A percentile compares a stretch with the other conserved stretches of the same genome.
Evolutionary conservation across 2,797 vertebrate species (phyloP).

Genomic region (Galagoides demidoff): DNA sequence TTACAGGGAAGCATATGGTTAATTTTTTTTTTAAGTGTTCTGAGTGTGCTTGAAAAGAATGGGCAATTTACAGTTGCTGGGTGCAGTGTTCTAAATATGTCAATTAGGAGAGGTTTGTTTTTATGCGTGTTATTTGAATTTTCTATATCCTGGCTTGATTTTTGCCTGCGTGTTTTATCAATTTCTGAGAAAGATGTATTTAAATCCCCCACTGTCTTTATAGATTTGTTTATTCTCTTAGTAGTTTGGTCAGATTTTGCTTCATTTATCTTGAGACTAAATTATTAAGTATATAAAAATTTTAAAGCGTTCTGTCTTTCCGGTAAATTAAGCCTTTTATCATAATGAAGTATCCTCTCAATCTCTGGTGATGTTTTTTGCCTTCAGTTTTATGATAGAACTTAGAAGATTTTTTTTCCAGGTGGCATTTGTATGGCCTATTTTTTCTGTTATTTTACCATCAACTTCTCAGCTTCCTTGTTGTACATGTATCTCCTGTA

Average conservation of each 20-base stretch:
- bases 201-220: conserved; percentile 33
- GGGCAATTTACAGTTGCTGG: conserved; percentile 31
- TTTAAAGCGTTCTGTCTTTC: conserved; percentile 16
- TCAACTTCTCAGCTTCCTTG: neutral
- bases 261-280: conserved; percentile 44
- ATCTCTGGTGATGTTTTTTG: neutral
- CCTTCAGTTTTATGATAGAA: neutral
- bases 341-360: neutral
- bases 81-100: conserved; percentile 46
- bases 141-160: neutral
- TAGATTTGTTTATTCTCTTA: conserved; percentile 45
- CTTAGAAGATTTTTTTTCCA: neutral
- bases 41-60: conserved; percentile 49
- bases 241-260: conserved; percentile 28
- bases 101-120: conserved; percentile 43
- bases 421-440: neutral
- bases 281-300: conserved; percentile 46
- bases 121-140: neutral
- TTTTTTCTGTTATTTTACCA: neutral
- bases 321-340: conserved; percentile 17
- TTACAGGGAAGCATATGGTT: conserved; percentile 53
- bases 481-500: neutral
- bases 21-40: conserved; percentile 44
- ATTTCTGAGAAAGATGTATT: conserved; percentile 19
- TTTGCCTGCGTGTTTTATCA: neutral